Evolutionary conservation across 2,797 vertebrate species (phyloP).

Genomic region (Labroides dimidiatus): DNA sequence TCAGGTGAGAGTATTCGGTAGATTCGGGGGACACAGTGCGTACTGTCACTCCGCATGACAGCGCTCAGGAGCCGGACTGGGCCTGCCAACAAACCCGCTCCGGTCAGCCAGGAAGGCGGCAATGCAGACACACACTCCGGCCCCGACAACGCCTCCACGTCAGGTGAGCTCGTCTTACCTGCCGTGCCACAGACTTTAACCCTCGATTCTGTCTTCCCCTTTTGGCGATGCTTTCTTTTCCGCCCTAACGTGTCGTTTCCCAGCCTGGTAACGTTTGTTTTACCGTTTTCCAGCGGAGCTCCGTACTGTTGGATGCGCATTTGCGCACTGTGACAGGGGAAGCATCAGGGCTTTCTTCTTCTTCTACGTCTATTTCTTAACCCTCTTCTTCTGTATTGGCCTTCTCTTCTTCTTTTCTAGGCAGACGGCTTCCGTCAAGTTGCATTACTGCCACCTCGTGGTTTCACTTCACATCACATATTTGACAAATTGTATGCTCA

Average conservation of each 20-base stretch:
- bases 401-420: too few species aligned
- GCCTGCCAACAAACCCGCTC: constrained; percentile 21
- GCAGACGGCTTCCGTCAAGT: too few species aligned
- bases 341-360: constrained; percentile 34
- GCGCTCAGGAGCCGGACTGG: constrained; percentile 1
- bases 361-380: constrained; percentile 17
- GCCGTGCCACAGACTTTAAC: constrained; percentile 59
- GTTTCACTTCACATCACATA: too few species aligned
- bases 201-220: constrained; percentile 40
- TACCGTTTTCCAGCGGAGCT: constrained; percentile 13
- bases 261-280: constrained; percentile 64
- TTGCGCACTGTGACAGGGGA: constrained; percentile 54
- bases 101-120: not conserved
- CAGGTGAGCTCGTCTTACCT: constrained; percentile 62
- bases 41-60: constrained; percentile 7
- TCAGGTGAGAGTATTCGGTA: fast-evolving
- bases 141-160: not conserved
- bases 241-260: constrained; percentile 70
- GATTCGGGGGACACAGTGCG: not conserved
- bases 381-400: not conserved
- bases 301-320: constrained; percentile 54
- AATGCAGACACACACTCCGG: not conserved
- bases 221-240: constrained; percentile 70
- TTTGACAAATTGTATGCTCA: too few species aligned
- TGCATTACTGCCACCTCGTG: too few species aligned